phyloP scores from a whole-genome alignment of 2,797 vertebrate species.

The Arrhamphus sclerolepis region DNA sequence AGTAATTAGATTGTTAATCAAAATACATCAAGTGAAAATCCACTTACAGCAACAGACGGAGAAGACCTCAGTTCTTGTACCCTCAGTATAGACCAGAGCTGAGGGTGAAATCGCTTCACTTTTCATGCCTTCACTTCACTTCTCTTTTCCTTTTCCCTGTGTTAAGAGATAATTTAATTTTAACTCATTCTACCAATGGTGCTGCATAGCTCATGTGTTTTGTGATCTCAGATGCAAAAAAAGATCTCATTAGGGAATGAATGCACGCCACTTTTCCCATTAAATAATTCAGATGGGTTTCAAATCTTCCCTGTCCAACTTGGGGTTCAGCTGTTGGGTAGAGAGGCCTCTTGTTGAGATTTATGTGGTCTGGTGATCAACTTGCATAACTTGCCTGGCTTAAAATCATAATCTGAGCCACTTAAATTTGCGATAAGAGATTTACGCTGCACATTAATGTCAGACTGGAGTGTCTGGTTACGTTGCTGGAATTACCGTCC shows the following conservation, averaged over 20 bases:
- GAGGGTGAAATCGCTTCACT: conserved; percentile 21
- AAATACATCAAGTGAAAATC: conserved; percentile 59
- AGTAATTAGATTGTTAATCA: conserved; percentile 68
- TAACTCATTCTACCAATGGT: no score
- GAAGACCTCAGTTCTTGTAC: conserved; percentile 37
- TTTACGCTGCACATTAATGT: conserved; percentile 2
- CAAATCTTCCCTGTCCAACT: background rate
- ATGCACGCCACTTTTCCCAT: no score
- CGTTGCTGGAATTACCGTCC: background rate
- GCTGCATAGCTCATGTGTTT: no score
- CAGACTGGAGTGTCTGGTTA: conserved; percentile 6
- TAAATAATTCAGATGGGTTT: no score
- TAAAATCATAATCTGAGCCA: conserved; percentile 3
- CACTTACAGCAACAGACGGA: conserved; percentile 46
- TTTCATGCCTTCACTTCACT: conserved; percentile 15
- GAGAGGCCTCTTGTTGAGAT: background rate
- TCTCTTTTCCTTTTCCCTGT: conserved; percentile 9
- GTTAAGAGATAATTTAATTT: conserved; percentile 15
- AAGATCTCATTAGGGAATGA: no score
- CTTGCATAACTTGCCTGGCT: background rate
- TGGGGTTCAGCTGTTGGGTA: background rate
- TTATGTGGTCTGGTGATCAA: background rate
- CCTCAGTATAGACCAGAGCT: conserved; percentile 37
- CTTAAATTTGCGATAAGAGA: conserved; percentile 3
- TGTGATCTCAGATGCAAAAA: no score